Evolutionary conservation across 2,113 vertebrate species (phyloP).

Genomic region (Trochalopteron elliotii): DNA sequence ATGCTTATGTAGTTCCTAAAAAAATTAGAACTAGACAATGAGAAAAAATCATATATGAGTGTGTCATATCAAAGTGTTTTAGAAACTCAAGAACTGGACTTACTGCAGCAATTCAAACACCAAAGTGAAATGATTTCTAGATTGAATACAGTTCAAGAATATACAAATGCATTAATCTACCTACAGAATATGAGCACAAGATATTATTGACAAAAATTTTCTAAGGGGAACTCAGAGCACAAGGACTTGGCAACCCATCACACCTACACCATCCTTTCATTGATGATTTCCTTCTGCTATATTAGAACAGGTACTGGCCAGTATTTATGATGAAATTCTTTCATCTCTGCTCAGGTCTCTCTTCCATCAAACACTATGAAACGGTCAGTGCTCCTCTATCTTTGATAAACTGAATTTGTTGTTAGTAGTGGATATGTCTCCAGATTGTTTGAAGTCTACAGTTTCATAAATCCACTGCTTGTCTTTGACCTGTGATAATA

Average conservation of each 20-base stretch:
- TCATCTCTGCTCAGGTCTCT: neutral
- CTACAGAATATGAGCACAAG: neutral
- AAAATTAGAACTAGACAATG: neutral
- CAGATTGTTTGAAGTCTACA: neutral
- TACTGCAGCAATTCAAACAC: neutral
- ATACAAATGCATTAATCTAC: neutral
- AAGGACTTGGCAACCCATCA: neutral
- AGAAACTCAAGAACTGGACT: neutral
- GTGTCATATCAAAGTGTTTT: neutral
- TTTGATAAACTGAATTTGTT: neutral
- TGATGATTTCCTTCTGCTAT: neutral
- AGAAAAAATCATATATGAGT: neutral
- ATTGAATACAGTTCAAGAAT: neutral
- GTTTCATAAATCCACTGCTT: neutral
- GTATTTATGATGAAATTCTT: neutral
- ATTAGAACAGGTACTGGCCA: neutral
- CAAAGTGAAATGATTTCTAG: neutral
- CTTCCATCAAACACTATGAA: neutral
- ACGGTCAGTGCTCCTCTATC: neutral
- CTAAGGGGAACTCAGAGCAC: neutral
- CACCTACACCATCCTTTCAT: neutral
- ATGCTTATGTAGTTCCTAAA: rapidly evolving
- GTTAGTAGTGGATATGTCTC: neutral
- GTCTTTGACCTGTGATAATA: neutral
- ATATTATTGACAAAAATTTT: neutral